Conservation (phyloP, 1,140 invertebrate species). For the Tetragonula clypearis region DNA sequence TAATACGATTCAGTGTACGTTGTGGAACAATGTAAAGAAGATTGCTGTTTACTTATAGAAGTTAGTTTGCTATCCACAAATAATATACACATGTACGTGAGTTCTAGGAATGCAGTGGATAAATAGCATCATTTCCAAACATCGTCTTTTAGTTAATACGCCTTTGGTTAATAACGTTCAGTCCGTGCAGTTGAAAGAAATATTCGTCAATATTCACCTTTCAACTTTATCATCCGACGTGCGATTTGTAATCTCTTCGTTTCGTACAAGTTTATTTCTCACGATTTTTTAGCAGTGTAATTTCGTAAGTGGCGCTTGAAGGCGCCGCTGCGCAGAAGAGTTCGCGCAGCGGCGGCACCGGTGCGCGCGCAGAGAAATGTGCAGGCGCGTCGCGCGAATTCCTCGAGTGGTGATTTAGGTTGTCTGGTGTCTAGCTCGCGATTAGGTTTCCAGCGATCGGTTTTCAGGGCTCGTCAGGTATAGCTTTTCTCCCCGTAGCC, state of each 20-base stretch:
- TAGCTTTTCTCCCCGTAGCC: not conserved
- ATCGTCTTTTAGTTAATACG: too few relatives aligned
- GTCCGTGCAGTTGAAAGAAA: too few relatives aligned
- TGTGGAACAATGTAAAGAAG: not conserved
- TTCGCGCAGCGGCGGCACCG: not conserved
- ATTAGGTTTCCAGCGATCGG: constrained; percentile 15
- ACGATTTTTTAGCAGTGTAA: not conserved
- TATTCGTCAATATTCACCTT: not conserved
- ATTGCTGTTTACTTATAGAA: not conserved
- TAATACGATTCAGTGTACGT: not conserved
- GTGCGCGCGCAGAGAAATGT: not conserved
- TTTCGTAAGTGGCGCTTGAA: not conserved
- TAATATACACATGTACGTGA: not conserved
- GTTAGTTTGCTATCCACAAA: not conserved
- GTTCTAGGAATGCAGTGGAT: not conserved
- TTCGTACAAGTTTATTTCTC: too few relatives aligned
- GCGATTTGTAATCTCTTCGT: not conserved
- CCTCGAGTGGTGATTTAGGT: not conserved
- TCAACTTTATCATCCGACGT: not conserved
- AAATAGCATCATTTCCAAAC: not conserved
- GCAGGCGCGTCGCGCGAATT: constrained; percentile 17
- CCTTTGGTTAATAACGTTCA: too few relatives aligned
- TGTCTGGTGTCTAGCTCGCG: not conserved
- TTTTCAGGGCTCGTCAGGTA: constrained; percentile 27
- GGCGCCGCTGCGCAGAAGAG: not conserved